Evolutionary conservation across 2,113 vertebrate species (phyloP), one percentile per base, ranked within the genome.

Genomic region (Alectura lathami): DNA sequence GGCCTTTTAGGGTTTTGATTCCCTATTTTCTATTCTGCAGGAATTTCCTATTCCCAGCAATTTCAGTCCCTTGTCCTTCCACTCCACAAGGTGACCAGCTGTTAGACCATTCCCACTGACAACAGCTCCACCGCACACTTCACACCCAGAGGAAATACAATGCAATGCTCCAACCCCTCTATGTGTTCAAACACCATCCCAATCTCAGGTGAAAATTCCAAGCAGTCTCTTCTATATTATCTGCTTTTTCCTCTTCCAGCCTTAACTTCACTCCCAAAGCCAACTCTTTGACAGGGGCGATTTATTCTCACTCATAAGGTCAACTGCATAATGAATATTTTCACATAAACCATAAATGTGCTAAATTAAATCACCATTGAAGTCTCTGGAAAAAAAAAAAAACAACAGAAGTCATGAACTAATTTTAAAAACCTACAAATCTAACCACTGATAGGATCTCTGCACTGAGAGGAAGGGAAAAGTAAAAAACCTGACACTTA

Each of bases 31-130:
- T 50, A 6, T 60, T 77, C 40, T 18, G 77, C 51, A 38, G 83
- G 81, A 85, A 80, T 91, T 95, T 90, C 85, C 93, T 40, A 76
- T 86, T 91, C 93, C 85, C 36, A 51, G 82, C 88, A 93, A 20
- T 86, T 80, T 62, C 51, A 11, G 83, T 59, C 70, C 78, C 68
- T 64, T 66, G 63, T 78, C 62, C 67, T 76, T 86, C 68, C 77
- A 69, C 51, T 56, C 32, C 26, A 14, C 11, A 6, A n/a, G 60
- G 69, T 0, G 32, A 68, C 75, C 91, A 85, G 87, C 88, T 83
- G 90, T 51, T 15, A 1, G 84, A 43, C 67, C 27, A 78, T 84
- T 54, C 72, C 90, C 91, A 36, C 6, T 0, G 78, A 2, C 73
- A 29, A 91, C 89, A 83, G 0, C 62, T 32, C 8, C 76, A 5